These are phyloP conservation scores for Tipula helvola DNA, from an alignment of 2,888 invertebrate species.

Conservation along the genomic window DNA sequence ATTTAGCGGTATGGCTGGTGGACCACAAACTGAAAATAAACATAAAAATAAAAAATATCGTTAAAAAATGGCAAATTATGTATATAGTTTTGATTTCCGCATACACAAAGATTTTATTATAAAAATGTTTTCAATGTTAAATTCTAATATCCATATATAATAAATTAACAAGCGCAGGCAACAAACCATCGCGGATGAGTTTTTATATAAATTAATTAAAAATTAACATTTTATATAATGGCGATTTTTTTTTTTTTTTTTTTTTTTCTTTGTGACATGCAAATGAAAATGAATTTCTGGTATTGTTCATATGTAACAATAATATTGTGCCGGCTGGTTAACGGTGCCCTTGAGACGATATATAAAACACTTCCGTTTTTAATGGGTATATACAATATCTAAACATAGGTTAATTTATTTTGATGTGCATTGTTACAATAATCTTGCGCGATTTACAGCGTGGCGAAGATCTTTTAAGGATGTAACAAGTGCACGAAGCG, in stretches of 20 bases:
- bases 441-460: neutral
- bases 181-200: neutral
- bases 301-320: neutral
- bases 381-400: neutral
- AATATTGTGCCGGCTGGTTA: neutral
- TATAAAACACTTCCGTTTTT: neutral
- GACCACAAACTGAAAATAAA: conserved; percentile 48
- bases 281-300: neutral
- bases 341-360: neutral
- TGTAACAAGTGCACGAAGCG: neutral
- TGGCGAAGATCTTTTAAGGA: neutral
- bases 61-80: neutral
- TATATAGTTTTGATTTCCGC: neutral
- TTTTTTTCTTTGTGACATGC: neutral
- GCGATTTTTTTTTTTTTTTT: neutral
- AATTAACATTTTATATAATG: neutral
- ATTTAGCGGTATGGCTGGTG: conserved; percentile 75
- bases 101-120: neutral
- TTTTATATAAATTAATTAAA: neutral
- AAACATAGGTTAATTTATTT: no score
- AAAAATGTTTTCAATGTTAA: neutral
- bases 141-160: neutral
- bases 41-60: neutral
- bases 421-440: no score
- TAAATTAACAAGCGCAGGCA: neutral